Evolutionary conservation across 2,113 vertebrate species (phyloP).

Genomic region (Solea senegalensis): DNA sequence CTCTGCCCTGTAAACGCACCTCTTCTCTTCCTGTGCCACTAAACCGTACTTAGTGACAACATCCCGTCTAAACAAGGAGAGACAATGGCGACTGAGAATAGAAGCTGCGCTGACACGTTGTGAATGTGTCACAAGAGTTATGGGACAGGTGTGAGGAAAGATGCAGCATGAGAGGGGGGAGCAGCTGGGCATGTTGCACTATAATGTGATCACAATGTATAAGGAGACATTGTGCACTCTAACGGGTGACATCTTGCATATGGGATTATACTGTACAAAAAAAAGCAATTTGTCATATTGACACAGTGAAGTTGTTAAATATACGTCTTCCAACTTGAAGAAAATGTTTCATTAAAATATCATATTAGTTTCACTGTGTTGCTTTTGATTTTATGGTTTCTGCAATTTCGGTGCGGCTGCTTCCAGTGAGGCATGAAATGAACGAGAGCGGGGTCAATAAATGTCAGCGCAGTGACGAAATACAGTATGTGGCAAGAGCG

Average conservation of each 20-base stretch:
- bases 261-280: conserved; percentile 14
- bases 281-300: neutral
- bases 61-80: conserved; percentile 54
- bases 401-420: neutral
- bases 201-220: conserved; percentile 53
- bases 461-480: neutral
- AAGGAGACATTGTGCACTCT: conserved; percentile 7
- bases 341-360: neutral
- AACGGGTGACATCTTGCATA: conserved; percentile 16
- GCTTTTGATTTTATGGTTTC: neutral
- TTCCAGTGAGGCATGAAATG: neutral
- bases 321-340: neutral
- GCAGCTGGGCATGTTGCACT: conserved; percentile 59
- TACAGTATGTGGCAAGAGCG: neutral
- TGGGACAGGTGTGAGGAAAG: conserved; percentile 52
- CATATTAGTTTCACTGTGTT: no score
- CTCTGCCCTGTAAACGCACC: neutral
- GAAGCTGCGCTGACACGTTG: conserved; percentile 45
- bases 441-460: neutral
- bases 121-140: conserved; percentile 59
- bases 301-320: neutral
- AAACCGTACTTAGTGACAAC: conserved; percentile 55
- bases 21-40: conserved; percentile 27
- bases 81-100: conserved; percentile 63
- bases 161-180: conserved; percentile 37